Conservation (phyloP, 2,888 invertebrate species). For the Rotaria sp. region DNA sequence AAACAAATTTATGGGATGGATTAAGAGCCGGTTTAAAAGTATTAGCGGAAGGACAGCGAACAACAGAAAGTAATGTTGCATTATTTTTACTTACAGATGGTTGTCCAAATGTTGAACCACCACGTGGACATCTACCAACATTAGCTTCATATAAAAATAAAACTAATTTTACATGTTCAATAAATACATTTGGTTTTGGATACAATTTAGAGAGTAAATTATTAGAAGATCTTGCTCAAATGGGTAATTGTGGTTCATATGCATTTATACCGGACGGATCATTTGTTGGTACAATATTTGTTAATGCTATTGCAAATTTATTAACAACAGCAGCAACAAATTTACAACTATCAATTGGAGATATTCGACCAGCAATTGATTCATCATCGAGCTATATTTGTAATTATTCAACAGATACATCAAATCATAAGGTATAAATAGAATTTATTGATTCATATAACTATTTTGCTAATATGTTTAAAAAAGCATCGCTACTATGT, state of each 20-base stretch:
- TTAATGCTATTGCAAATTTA: not conserved
- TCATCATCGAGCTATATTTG: not conserved
- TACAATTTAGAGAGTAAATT: not conserved
- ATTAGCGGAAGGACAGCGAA: too few species aligned
- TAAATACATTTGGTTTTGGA: not conserved
- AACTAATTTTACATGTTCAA: not conserved
- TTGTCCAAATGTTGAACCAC: not conserved
- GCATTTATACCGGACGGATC: not conserved
- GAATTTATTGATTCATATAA: too few species aligned
- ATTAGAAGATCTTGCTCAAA: not conserved
- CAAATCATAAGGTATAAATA: not conserved
- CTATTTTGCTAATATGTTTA: too few species aligned
- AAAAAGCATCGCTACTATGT: too few species aligned
- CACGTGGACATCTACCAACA: not conserved
- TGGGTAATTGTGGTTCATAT: not conserved
- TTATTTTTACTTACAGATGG: not conserved
- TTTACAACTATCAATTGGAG: not conserved
- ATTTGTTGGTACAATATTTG: not conserved
- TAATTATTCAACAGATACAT: not conserved
- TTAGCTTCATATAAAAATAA: not conserved
- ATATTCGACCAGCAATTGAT: not conserved
- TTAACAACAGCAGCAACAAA: not conserved
- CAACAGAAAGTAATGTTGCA: not conserved
- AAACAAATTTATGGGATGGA: not conserved
- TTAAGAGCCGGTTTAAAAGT: not conserved